Base-by-base conservation (phyloP, 2,113 vertebrate genomes). In the Cynopterus brachyotis region DNA sequence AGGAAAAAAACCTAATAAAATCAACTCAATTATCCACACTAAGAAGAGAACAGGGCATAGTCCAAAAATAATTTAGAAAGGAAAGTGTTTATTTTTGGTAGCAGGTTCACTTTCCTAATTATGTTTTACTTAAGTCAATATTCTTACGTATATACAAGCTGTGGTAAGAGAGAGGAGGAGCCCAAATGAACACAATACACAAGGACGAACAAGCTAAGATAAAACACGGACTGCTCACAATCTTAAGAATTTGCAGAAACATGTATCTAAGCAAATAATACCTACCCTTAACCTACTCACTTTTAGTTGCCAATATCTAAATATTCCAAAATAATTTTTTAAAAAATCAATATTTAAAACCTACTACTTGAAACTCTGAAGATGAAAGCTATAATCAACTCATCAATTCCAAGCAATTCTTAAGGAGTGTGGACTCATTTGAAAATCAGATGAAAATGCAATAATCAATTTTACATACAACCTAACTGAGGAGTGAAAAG, bases 71-170 rank as follows among this genome's bases (percentile, higher is more conserved):
- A 88, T 90, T 80, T 73, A 96, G 26, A 88, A 95, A 79, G 3
- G 72, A 80, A 30, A 83, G 64, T 92, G 8, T 89, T 50, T 93
- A 89, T 69, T 96, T 93, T 91, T 82, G 40, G 83, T 59, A 96
- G 75, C 76, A 93, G 13, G 84, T 85, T 97, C 66, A 93, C 40
- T 92, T 94, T 95, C 92, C 88, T 91, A 89, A 93, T 92, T 91
- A 81, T 62, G 5, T 95, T 82, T 96, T 92, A 96, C 45, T 89
- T 93, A 64, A 89, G 72, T 94, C 72, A 87, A 73, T 92, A 84
- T 73, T 91, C 62, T 84, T 66, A 64, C 84, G 66, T 35, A 89
- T 9, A 80, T 1, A 80, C 30, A 40, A 94, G 64, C 64, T 73
- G 40, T 66, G 35, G 47, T 30, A 85, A 91, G 35, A 83, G 32